Base-by-base conservation (phyloP, 1,140 invertebrate species). In the Zaprionus ghesquierei region DNA sequence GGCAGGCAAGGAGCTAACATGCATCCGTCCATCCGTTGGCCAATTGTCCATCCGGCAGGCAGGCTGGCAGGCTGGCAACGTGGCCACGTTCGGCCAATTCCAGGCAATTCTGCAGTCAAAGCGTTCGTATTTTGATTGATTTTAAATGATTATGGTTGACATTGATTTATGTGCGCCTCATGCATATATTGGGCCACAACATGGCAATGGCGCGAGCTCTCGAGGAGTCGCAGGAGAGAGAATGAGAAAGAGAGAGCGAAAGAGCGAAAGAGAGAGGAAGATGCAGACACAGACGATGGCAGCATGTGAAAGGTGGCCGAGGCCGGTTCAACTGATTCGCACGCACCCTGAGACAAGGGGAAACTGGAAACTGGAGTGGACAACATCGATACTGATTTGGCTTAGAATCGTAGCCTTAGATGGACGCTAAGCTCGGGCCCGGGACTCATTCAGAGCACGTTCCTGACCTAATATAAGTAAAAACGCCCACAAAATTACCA, bases 111-210 rank as follows among this genome's bases (percentile, higher is more conserved):
- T 89, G 84, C 84, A 90, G 82, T 85, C 89, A 85, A 89, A 89
- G 89, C 89, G 89, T 87, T 91, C 82, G 90, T 75, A 91, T 91
- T 91, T 91, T 91, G 90, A 91, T 91, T 91, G 90, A 91, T 91
- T 91, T 91, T 91, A 91, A 91, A 91, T 91, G 90, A 91, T 91
- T 91, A 91, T 87, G 82, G 89, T 91, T 91, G 90, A 91, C 90
- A 91, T 89, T 91, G 90, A 91, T 91, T 91, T 91, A 91, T 91
- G 90, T 90, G 82, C 72, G 78, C 78, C 75, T 74, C 89, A 85
- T 90, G 89, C 82, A 89, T 90, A 90, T 90, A 90, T 89, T 90
- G 89, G 89, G 89, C 77, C 89, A 90, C 72, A 85, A 77, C 76
- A 85, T 79, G 74, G 80, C 69, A 51, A 69, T 69, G 62, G 65